Percentiles rank a stretch among this genome's conserved stretches.
phyloP scores from a whole-genome alignment of 1,140 invertebrate genomes.

The Drosophila repleta region DNA sequence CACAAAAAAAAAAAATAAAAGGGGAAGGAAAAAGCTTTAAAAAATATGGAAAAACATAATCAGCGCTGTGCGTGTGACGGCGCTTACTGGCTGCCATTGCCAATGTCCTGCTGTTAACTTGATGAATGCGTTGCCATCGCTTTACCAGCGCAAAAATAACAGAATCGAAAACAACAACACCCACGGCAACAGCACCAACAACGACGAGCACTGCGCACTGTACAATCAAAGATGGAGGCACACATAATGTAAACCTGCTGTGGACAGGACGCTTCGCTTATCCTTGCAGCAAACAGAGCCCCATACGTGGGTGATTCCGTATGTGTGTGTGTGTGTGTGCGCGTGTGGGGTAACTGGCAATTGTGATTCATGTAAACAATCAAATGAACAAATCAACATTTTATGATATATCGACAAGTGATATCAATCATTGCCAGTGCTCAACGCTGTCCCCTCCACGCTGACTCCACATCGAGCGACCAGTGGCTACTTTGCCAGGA shows the following conservation, averaged over 20 bases:
- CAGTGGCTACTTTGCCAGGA: constrained; percentile 20
- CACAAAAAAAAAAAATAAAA: not conserved
- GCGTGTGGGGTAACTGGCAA: constrained; percentile 38
- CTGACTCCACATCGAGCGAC: constrained; percentile 13
- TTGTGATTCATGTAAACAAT: constrained; percentile 77
- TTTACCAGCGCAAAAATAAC: constrained; percentile 42
- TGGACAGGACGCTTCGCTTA: constrained; percentile 11
- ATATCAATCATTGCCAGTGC: constrained; percentile 64
- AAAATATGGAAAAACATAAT: constrained; percentile 18
- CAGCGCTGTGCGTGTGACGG: not conserved
- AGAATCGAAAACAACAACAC: constrained; percentile 16
- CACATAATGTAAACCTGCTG: constrained; percentile 26
- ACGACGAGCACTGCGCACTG: constrained; percentile 15
- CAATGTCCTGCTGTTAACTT: constrained; percentile 74
- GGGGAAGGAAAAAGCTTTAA: not conserved
- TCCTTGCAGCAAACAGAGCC: constrained; percentile 31
- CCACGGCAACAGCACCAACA: not conserved
- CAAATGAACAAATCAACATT: constrained; percentile 79
- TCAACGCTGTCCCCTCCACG: too few species aligned
- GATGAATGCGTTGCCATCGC: constrained; percentile 65
- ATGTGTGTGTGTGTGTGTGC: constrained; percentile 1
- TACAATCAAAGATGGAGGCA: constrained; percentile 37
- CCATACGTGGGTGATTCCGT: constrained; percentile 16
- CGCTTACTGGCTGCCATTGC: not conserved
- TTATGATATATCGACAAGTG: constrained; percentile 80